A percentile compares a stretch with the other conserved stretches of the same genome.
These are phyloP conservation scores for Calosoma granatense DNA, from an alignment of 1,140 invertebrate species.

Conservation along the genomic window DNA sequence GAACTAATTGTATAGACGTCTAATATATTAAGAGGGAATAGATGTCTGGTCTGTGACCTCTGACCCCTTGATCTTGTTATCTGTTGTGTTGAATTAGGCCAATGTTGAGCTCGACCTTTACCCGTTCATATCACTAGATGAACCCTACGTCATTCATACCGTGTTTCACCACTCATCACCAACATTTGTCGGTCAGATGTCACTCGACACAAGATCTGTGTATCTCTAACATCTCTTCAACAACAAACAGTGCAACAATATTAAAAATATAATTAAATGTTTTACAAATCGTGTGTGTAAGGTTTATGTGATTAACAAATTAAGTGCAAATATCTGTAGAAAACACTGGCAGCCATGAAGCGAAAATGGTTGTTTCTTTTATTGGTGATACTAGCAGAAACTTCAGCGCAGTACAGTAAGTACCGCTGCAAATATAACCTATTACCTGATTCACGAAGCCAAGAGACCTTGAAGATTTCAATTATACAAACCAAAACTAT, in stretches of 20 bases:
- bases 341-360: not conserved
- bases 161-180: not conserved
- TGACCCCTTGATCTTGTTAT: not conserved
- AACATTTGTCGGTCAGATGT: too few species aligned
- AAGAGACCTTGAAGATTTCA: too few species aligned
- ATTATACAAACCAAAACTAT: too few species aligned
- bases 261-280: too few species aligned
- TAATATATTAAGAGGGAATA: too few species aligned
- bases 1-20: too few species aligned
- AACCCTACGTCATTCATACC: not conserved
- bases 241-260: not conserved
- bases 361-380: not conserved
- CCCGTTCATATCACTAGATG: not conserved
- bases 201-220: not conserved
- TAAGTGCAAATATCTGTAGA: too few species aligned
- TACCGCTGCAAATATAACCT: not conserved
- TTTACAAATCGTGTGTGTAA: too few species aligned
- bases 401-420: not conserved
- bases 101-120: slow-evolving; percentile 6
- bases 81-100: not conserved
- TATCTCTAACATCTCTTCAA: too few species aligned
- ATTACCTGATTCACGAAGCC: too few species aligned
- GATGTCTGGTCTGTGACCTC: slow-evolving; percentile 28
- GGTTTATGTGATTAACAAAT: too few species aligned
- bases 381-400: not conserved